Evolutionary conservation across 2,888 invertebrate species (phyloP).

Genomic region (Microctonus aethiopoides): DNA sequence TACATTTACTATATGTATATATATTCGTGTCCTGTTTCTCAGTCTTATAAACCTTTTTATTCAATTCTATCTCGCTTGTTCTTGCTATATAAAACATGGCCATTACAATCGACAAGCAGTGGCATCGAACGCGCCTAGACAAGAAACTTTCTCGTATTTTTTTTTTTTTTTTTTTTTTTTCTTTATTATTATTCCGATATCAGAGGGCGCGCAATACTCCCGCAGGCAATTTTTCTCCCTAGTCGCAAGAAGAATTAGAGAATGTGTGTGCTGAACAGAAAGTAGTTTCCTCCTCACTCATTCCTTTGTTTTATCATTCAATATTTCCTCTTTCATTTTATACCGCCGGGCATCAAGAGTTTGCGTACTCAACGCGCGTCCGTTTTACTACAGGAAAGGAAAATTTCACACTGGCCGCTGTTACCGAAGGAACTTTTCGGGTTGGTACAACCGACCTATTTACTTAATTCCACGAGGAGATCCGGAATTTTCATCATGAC

Average conservation of each 20-base stretch:
- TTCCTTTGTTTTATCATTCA: background rate
- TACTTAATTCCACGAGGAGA: slow-evolving; percentile 18
- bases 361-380: slow-evolving; percentile 12
- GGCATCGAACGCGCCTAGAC: background rate
- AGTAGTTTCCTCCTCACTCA: background rate
- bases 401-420: background rate
- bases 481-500: background rate
- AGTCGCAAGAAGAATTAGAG: slow-evolving; percentile 12
- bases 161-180: background rate
- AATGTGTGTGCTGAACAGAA: slow-evolving; percentile 3
- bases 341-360: background rate
- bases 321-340: background rate
- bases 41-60: background rate
- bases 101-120: background rate
- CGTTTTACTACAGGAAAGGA: background rate
- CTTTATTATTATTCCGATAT: background rate
- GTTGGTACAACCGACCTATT: slow-evolving; percentile 10
- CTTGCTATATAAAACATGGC: background rate
- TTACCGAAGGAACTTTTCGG: background rate
- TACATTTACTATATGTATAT: background rate
- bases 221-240: slow-evolving; percentile 5
- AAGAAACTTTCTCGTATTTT: slow-evolving; percentile 1
- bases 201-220: background rate
- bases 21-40: background rate
- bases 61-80: background rate